Percentiles rank a stretch among this genome's conserved stretches.
These are phyloP conservation scores for Tridacna crocea DNA, from an alignment of 2,888 invertebrate genomes.

Conservation along the genomic window DNA sequence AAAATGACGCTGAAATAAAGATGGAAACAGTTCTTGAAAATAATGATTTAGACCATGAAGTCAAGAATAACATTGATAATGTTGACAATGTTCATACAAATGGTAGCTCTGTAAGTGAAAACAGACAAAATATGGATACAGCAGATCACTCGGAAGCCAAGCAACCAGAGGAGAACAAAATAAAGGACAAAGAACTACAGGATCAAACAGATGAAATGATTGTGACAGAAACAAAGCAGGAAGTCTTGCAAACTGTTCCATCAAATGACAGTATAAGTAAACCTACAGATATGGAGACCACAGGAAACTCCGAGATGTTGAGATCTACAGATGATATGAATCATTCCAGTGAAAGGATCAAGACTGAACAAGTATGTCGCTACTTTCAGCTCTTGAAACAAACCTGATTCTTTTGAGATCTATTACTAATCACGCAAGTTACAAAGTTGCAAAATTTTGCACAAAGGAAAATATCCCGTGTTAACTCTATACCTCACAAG, in stretches of 20 bases:
- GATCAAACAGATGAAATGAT: not conserved
- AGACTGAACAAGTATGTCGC: not conserved
- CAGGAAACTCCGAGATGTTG: not conserved
- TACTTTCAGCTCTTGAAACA: no score
- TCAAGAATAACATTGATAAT: not conserved
- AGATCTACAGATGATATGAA: not conserved
- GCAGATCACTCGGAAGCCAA: not conserved
- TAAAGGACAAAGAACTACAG: not conserved
- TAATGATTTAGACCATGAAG: not conserved
- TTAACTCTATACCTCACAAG: no score
- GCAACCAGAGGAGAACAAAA: not conserved
- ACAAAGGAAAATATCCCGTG: no score
- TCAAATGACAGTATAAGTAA: not conserved
- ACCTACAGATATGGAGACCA: not conserved
- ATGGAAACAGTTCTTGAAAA: not conserved
- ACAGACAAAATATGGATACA: not conserved
- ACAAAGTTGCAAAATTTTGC: no score
- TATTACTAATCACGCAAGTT: no score
- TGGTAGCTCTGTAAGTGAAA: not conserved
- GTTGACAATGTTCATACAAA: not conserved
- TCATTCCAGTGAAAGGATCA: not conserved
- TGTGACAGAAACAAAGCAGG: not conserved
- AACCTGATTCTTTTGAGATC: no score
- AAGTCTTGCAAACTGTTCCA: not conserved
- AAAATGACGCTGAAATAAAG: slow-evolving; percentile 4